A percentile compares a stretch with the other conserved stretches of the same genome.
phyloP scores from a whole-genome alignment of 2,113 vertebrate species.

The Dicerorhinus sumatrensis region DNA sequence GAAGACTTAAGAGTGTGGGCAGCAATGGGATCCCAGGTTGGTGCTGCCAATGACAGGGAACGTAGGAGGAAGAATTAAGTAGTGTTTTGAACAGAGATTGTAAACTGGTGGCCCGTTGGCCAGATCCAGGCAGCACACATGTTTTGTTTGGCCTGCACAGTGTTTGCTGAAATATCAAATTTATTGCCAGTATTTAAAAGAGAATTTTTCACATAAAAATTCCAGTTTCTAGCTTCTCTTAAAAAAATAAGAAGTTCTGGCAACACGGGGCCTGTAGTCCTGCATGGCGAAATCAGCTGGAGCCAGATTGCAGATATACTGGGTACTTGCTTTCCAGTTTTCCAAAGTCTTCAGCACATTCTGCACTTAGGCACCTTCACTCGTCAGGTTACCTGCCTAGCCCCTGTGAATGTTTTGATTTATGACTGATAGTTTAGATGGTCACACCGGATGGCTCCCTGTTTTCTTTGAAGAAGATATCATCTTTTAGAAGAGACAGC shows the following conservation, averaged over 20 bases:
- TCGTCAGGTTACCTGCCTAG: background rate
- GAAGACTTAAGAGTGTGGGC: background rate
- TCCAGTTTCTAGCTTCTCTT: background rate
- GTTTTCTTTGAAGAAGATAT: slow-evolving; percentile 42
- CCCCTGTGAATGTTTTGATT: background rate
- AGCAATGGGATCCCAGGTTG: slow-evolving; percentile 2
- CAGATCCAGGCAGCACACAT: background rate
- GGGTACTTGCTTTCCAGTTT: background rate
- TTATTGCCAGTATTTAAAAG: slow-evolving; percentile 37
- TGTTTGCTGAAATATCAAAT: slow-evolving; percentile 32
- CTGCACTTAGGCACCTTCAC: background rate
- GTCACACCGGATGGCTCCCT: background rate
- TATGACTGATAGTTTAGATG: slow-evolving; percentile 3
- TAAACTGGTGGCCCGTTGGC: background rate
- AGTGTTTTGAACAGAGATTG: slow-evolving; percentile 38
- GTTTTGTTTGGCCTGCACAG: slow-evolving; percentile 26
- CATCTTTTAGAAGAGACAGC: background rate
- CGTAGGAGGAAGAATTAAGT: slow-evolving; percentile 38
- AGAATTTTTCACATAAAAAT: slow-evolving; percentile 40
- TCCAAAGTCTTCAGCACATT: background rate
- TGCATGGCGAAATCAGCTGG: background rate
- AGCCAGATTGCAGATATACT: background rate
- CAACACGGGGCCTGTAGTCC: background rate
- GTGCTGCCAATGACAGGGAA: slow-evolving; percentile 7
- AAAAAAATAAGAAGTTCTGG: background rate